Evolutionary conservation across 2,888 invertebrate genomes (phyloP).

Genomic region (Pollenia amentaria): DNA sequence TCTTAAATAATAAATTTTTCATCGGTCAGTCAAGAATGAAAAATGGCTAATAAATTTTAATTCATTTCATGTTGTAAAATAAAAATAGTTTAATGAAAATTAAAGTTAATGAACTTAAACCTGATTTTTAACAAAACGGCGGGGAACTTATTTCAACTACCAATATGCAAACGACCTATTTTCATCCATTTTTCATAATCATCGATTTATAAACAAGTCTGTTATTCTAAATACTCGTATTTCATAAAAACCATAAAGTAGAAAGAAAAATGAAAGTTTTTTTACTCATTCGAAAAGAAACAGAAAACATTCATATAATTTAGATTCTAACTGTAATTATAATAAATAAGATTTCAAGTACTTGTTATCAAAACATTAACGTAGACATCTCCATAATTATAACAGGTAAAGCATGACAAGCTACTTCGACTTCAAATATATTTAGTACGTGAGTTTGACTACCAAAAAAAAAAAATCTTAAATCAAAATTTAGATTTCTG

Average conservation of each 20-base stretch:
- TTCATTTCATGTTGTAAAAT: no score
- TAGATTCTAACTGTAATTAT: slow-evolving; percentile 71
- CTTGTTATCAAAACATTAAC: slow-evolving; percentile 45
- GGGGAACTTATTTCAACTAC: not conserved
- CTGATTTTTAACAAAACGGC: no score
- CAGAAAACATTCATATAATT: slow-evolving; percentile 30
- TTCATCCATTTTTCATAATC: slow-evolving; percentile 22
- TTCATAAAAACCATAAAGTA: slow-evolving; percentile 49
- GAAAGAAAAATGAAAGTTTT: slow-evolving; percentile 72
- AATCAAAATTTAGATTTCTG: not conserved
- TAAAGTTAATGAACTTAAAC: no score
- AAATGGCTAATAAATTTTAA: no score
- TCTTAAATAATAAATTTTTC: no score
- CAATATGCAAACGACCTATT: slow-evolving; percentile 37
- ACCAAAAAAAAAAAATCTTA: not conserved
- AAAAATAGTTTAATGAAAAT: no score
- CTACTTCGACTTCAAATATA: slow-evolving; percentile 11
- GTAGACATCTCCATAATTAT: slow-evolving; percentile 55
- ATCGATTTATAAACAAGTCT: slow-evolving; percentile 38
- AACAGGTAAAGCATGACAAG: slow-evolving; percentile 68
- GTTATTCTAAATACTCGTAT: slow-evolving; percentile 38
- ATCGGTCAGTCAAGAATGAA: no score
- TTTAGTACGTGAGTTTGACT: not conserved
- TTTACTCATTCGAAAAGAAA: not conserved
- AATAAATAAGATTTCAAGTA: slow-evolving; percentile 56